Conservation (phyloP, 2,888 invertebrate genomes). For the Trissoscelio sp. region DNA sequence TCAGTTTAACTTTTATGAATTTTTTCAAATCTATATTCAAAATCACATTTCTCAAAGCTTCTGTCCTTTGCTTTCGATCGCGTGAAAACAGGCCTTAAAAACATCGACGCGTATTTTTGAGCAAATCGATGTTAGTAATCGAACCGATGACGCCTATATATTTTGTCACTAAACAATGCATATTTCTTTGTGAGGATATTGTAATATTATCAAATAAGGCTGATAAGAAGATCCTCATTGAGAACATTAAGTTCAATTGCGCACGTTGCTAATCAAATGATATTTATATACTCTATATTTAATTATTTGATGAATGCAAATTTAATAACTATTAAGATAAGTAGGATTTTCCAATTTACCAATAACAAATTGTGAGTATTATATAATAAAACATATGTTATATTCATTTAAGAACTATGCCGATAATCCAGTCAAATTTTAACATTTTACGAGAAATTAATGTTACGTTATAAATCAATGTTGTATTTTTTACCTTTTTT, state of each 20-base stretch:
- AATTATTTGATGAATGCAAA: constrained; percentile 53
- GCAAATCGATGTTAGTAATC: constrained; percentile 45
- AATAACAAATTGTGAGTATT: constrained; percentile 77
- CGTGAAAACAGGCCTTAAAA: constrained; percentile 56
- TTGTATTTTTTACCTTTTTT: constrained; percentile 51
- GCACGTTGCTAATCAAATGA: constrained; percentile 71
- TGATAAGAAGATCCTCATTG: constrained; percentile 48
- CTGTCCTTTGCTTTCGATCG: constrained; percentile 38
- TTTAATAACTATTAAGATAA: constrained; percentile 73
- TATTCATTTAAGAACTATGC: constrained; percentile 32
- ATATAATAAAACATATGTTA: constrained; percentile 71
- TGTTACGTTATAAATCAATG: constrained; percentile 38
- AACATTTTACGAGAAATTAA: constrained; percentile 33
- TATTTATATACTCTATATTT: constrained; percentile 61
- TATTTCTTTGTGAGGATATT: constrained; percentile 46
- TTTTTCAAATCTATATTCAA: constrained; percentile 41
- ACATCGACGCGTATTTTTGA: constrained; percentile 59
- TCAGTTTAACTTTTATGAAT: constrained; percentile 50
- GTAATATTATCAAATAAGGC: constrained; percentile 47
- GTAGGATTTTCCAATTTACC: constrained; percentile 79
- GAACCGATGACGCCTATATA: constrained; percentile 53
- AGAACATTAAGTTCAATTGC: constrained; percentile 73
- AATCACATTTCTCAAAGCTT: constrained; percentile 46
- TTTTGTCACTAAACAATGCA: constrained; percentile 44
- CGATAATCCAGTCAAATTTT: constrained; percentile 44